Evolutionary conservation across 2,113 vertebrate genomes (phyloP).

Genomic region (Phodopus roborovskii): DNA sequence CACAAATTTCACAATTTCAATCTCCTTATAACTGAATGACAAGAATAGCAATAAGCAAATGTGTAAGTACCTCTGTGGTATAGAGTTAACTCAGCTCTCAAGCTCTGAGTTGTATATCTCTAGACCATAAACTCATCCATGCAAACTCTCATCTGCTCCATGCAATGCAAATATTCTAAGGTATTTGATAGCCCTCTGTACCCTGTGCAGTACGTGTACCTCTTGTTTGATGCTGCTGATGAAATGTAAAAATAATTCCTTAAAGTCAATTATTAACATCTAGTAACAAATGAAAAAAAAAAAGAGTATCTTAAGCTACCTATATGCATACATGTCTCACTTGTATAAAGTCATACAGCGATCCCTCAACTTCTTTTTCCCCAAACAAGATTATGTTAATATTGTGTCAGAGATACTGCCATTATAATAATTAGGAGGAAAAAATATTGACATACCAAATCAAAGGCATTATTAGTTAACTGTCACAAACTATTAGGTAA

Average conservation of each 20-base stretch:
- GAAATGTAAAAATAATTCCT: conserved; percentile 9
- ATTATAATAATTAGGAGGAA: not conserved
- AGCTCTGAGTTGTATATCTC: not conserved
- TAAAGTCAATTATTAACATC: conserved; percentile 62
- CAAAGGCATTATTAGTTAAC: not conserved
- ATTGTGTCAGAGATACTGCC: not conserved
- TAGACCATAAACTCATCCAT: not conserved
- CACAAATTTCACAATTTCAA: not conserved
- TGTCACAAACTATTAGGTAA: not conserved
- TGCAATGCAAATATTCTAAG: not conserved
- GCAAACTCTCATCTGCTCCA: not conserved
- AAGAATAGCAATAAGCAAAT: not conserved
- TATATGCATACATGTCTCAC: not conserved
- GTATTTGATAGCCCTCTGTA: not conserved
- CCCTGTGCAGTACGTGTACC: conserved; percentile 47
- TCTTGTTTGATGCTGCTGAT: conserved; percentile 35
- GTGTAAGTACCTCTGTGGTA: not conserved
- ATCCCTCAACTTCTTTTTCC: not conserved
- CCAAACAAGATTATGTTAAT: not conserved
- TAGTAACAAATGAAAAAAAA: conserved; percentile 47
- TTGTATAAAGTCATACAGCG: not conserved
- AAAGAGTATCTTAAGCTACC: not conserved
- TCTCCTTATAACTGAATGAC: not conserved
- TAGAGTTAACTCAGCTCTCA: not conserved
- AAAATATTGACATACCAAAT: conserved; percentile 30